These are phyloP conservation scores for Creontiades dilutus DNA, from an alignment of 2,888 invertebrate genomes.

Conservation along the genomic window DNA sequence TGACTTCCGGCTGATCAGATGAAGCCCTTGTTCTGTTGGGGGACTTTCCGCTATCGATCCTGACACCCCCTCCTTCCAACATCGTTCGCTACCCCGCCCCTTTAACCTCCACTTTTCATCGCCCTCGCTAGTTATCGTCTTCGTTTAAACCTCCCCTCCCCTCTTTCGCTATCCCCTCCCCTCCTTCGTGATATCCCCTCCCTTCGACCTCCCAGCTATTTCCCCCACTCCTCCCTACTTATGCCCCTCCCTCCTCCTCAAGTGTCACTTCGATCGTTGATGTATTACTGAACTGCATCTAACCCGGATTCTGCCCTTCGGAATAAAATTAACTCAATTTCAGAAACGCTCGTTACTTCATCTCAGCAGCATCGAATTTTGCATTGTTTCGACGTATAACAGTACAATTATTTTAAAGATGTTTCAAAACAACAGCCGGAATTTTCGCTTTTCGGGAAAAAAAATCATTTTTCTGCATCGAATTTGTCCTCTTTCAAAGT, in stretches of 20 bases:
- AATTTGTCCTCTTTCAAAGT: too few relatives aligned
- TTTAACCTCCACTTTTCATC: slow-evolving; percentile 4
- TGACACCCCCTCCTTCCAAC: background rate
- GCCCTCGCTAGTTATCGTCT: background rate
- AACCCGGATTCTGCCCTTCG: background rate
- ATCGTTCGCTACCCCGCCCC: too few relatives aligned
- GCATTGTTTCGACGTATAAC: too few relatives aligned
- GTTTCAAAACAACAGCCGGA: too few relatives aligned
- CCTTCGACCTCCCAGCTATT: background rate
- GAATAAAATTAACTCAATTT: too few relatives aligned
- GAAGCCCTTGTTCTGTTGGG: slow-evolving; percentile 35
- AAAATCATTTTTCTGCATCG: too few relatives aligned
- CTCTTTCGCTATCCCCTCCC: background rate
- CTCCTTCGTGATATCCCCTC: background rate
- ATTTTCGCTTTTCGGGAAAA: too few relatives aligned
- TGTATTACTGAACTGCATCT: background rate
- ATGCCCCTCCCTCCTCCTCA: background rate
- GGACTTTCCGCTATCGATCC: slow-evolving; percentile 40
- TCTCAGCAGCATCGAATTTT: too few relatives aligned
- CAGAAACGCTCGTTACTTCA: too few relatives aligned
- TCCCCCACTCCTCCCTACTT: background rate
- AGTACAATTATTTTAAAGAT: too few relatives aligned
- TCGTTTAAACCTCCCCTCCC: background rate
- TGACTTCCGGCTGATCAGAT: slow-evolving; percentile 48
- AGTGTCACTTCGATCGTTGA: background rate